Percentiles rank a stretch among this genome's conserved stretches.
phyloP scores from a whole-genome alignment of 1,140 invertebrate genomes.

The Odontomachus brunneus region DNA sequence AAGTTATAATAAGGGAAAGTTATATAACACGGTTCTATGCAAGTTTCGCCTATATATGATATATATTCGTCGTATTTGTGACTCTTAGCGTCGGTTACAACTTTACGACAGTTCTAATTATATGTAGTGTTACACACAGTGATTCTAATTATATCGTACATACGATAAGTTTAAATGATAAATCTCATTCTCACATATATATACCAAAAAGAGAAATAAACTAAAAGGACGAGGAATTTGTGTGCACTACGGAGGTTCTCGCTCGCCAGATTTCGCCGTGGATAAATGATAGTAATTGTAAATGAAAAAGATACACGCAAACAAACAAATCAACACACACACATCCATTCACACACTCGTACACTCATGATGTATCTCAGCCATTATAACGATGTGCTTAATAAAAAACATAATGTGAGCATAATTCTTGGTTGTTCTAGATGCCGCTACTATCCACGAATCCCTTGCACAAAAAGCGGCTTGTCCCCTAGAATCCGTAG shows the following conservation, averaged over 20 bases:
- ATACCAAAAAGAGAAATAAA: background rate
- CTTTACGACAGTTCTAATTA: conserved; percentile 6
- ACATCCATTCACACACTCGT: no score
- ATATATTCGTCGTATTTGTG: conserved; percentile 15
- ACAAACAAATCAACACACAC: no score
- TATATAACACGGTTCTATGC: no score
- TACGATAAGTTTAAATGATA: conserved; percentile 21
- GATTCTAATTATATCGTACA: conserved; percentile 15
- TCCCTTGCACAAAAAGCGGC: conserved; percentile 83
- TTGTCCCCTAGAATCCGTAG: conserved; percentile 84
- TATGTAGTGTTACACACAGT: background rate
- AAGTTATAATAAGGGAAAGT: no score
- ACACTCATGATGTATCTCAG: conserved; percentile 54
- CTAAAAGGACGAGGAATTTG: conserved; percentile 15
- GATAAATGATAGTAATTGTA: conserved; percentile 65
- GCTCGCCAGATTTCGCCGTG: conserved; percentile 61
- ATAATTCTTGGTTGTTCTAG: conserved; percentile 85
- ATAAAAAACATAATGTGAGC: conserved; percentile 82
- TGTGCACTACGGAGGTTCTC: conserved; percentile 52
- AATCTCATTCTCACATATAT: conserved; percentile 6
- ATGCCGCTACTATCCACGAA: conserved; percentile 83
- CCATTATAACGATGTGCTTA: conserved; percentile 63
- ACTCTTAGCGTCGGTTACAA: conserved; percentile 4
- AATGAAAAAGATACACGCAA: conserved; percentile 54
- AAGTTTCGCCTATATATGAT: no score